Evolutionary conservation across 2,797 vertebrate genomes (phyloP).

Genomic region (Typhlichthys subterraneus): DNA sequence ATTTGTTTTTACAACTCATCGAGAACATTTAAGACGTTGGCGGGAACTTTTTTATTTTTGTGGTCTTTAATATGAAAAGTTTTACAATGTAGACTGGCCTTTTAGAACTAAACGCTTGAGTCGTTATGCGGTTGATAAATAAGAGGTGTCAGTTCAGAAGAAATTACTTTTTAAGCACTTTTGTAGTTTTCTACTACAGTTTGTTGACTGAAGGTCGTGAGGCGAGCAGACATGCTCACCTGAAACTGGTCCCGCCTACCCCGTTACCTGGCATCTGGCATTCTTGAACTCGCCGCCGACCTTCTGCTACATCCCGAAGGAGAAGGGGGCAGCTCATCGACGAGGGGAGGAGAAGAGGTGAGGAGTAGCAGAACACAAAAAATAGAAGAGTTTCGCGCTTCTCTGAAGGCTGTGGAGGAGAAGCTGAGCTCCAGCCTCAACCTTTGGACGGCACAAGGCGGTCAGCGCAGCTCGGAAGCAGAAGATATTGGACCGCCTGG

Average conservation of each 20-base stretch:
- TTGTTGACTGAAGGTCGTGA: conserved; percentile 47
- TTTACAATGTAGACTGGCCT: conserved; percentile 39
- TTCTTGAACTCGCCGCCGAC: conserved; percentile 69
- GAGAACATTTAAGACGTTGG: conserved; percentile 6
- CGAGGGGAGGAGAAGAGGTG: conserved; percentile 30
- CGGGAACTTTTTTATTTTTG: conserved; percentile 18
- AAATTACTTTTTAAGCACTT: conserved; percentile 14
- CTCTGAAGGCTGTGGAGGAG: conserved; percentile 55
- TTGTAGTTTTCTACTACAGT: conserved; percentile 19
- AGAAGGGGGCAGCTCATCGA: conserved; percentile 34
- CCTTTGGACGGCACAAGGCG: conserved; percentile 45
- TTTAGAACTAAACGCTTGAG: neutral
- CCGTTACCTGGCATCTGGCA: conserved; percentile 59
- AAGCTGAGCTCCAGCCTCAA: conserved; percentile 63
- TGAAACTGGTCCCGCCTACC: conserved; percentile 56
- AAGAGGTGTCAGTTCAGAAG: conserved; percentile 20
- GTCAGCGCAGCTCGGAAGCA: too few relatives aligned
- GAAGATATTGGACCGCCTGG: conserved; percentile 49
- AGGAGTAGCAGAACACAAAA: conserved; percentile 43
- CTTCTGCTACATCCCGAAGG: conserved; percentile 49
- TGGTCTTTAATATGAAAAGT: conserved; percentile 45
- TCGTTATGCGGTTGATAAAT: conserved; percentile 17
- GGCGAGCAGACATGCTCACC: conserved; percentile 45
- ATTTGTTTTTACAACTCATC: conserved; percentile 5
- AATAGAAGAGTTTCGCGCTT: conserved; percentile 48